Evolutionary conservation across 2,888 invertebrate species (phyloP).

Genomic region (Agrypnus murinus): DNA sequence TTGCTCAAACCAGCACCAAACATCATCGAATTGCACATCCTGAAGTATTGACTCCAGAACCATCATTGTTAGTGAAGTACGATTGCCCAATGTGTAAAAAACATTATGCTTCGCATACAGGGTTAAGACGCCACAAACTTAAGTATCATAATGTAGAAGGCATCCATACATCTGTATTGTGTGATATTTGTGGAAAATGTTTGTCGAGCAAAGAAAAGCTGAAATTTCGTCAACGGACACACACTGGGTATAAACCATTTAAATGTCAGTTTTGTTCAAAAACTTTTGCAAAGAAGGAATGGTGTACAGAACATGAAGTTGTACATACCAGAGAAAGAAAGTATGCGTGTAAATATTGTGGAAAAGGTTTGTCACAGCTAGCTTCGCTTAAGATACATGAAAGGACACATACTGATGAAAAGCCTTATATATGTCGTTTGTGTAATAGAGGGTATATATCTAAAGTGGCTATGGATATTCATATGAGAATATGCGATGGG

Average conservation of each 20-base stretch:
- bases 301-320: not conserved
- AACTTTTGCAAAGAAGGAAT: not conserved
- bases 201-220: not conserved
- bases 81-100: not conserved
- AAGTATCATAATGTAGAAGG: not conserved
- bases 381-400: not conserved
- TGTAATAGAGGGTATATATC: not conserved
- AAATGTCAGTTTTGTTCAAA: not conserved
- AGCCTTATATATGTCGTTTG: not conserved
- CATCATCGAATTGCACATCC: conserved; percentile 68
- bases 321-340: not conserved
- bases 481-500: too few relatives aligned
- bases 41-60: conserved; percentile 60
- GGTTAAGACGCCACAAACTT: not conserved
- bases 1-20: conserved; percentile 67
- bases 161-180: not conserved
- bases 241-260: conserved; percentile 1
- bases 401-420: not conserved
- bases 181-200: not conserved
- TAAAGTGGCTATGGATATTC: too few relatives aligned
- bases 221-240: not conserved
- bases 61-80: not conserved
- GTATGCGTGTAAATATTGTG: not conserved
- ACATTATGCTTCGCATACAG: not conserved
- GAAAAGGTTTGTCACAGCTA: not conserved